Evolutionary conservation across 2,888 invertebrate species (phyloP).

Genomic region (Sarcophaga carnaria): DNA sequence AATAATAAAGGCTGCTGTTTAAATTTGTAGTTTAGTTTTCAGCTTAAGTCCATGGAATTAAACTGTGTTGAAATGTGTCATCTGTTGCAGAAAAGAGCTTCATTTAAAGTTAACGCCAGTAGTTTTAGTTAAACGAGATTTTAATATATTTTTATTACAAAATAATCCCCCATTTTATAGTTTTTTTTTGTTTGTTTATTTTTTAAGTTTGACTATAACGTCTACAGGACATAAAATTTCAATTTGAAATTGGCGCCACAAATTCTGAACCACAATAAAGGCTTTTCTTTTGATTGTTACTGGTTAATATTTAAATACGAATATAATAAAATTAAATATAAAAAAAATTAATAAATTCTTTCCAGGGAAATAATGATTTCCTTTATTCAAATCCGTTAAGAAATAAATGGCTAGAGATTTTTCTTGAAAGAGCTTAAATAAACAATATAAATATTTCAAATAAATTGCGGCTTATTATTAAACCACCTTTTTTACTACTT

Average conservation of each 20-base stretch:
- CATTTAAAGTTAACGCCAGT: not conserved
- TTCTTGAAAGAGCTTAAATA: conserved; percentile 18
- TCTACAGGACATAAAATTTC: conserved; percentile 47
- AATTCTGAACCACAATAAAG: not conserved
- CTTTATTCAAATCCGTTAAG: conserved; percentile 2
- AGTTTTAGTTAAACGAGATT: not conserved
- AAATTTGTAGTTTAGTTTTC: no score
- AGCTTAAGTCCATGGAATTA: no score
- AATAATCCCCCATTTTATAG: conserved; percentile 15
- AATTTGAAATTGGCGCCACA: conserved; percentile 51
- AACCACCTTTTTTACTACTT: conserved; percentile 42
- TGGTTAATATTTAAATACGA: not conserved
- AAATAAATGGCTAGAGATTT: not conserved
- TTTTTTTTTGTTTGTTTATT: not conserved
- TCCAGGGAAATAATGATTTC: conserved; percentile 20
- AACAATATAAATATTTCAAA: conserved; percentile 35
- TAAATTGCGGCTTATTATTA: conserved; percentile 65
- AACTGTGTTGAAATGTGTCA: no score
- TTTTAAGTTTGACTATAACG: conserved; percentile 26
- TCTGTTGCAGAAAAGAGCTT: no score
- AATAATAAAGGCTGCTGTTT: no score
- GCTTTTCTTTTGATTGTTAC: conserved; percentile 1
- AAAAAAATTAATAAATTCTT: conserved; percentile 9
- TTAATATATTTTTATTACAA: not conserved
- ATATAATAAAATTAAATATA: conserved; percentile 7